Evolutionary conservation across 2,797 vertebrate genomes (phyloP).

Genomic region (Leuciscus waleckii): DNA sequence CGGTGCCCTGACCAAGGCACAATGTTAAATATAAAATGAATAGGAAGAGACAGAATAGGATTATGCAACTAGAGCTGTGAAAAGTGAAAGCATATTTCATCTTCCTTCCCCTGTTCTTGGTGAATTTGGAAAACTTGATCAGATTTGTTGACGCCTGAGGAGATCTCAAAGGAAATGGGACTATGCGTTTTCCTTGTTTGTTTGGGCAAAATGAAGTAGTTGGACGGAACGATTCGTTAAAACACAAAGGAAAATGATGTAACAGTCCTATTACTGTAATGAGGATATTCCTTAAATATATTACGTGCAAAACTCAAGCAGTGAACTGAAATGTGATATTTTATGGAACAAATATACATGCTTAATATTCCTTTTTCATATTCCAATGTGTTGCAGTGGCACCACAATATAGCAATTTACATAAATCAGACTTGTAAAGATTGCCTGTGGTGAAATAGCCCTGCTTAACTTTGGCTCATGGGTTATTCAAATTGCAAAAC

Average conservation of each 20-base stretch:
- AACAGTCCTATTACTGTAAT: conserved; percentile 39
- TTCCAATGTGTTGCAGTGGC: conserved; percentile 36
- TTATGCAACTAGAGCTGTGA: conserved; percentile 38
- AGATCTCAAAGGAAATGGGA: conserved; percentile 39
- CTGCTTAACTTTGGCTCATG: conserved; percentile 42
- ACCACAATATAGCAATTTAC: conserved; percentile 23
- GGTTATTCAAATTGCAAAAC: conserved; percentile 49
- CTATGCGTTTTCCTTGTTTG: background rate
- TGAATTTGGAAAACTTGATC: conserved; percentile 41
- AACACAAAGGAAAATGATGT: conserved; percentile 22
- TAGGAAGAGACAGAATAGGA: conserved; percentile 15
- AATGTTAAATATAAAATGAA: conserved; percentile 36
- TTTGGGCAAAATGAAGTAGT: conserved; percentile 19
- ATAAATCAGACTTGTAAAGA: conserved; percentile 47
- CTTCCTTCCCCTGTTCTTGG: conserved; percentile 7
- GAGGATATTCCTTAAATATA: conserved; percentile 18
- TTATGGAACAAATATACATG: conserved; percentile 21
- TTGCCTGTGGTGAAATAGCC: conserved; percentile 32
- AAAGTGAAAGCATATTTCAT: conserved; percentile 36
- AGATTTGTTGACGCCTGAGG: conserved; percentile 47
- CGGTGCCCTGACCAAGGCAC: background rate
- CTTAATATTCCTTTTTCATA: conserved; percentile 24
- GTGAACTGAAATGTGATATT: conserved; percentile 1
- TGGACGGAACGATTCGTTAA: background rate
- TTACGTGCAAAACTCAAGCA: conserved; percentile 16